Base-by-base conservation (phyloP, 2,888 invertebrate species). In the Watsonalla binaria region DNA sequence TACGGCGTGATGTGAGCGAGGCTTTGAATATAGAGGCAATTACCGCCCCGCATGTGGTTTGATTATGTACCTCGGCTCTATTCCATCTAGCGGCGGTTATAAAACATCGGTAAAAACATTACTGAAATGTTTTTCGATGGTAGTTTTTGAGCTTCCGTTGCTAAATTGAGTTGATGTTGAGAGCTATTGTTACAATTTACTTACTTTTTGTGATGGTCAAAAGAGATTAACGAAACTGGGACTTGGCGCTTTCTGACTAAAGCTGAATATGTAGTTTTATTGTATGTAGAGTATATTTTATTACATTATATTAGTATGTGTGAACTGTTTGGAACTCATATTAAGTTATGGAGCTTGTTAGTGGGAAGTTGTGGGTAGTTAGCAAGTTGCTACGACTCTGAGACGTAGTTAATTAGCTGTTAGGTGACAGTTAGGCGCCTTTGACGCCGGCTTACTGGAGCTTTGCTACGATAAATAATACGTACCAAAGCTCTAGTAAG, bases 31-130 rank as follows among this genome's bases (percentile, higher is more conserved):
- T 84, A 74, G 86, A 90, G 86, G 90, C 90, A 90, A 90, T 90
- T 90, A 90, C 89, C 77, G 89, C 89, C 68, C 90, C 80, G 90
- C 90, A 89, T 90, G 90, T 88, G 90, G 90, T 86, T 90, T 88
- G 82, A 89, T 90, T 90, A 89, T 89, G 88, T 83, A 82, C 84
- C 83, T 78, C 72, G 82, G 74, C 66, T 82, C 76, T 82, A 80
- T 86, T 87, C 84, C 83, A 81, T 82, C 86, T 84, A 86, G 84
- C 82, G 84, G 82, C 73, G 79, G 79, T 79, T 81, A 79, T 80
- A 80, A 81, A 78, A 77, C 75, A 75, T 73, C 75, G 77, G 83
- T 84, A 86, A 86, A 85, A 87, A 84, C 84, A 84, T 83, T 80
- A 84, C 82, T 81, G 78, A 80, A 84, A 81, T 77, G 82, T 85